These are phyloP conservation scores for Enhydra lutris DNA, from an alignment of 2,113 vertebrate species.

Conservation along the genomic window DNA sequence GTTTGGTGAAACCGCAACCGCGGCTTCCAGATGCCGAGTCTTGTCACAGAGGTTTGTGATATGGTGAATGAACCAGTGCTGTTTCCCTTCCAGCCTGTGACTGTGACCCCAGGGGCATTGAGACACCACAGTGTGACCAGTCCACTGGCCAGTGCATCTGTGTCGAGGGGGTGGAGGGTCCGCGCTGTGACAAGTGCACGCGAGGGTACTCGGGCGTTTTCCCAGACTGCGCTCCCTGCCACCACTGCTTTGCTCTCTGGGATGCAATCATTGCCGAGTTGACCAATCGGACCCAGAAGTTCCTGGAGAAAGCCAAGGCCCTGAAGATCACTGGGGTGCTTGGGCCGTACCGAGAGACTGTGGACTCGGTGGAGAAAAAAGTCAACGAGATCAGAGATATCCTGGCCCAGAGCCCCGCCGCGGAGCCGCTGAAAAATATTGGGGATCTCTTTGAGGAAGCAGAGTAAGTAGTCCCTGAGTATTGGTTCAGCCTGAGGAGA, in stretches of 20 bases:
- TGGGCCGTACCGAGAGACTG: constrained; percentile 89
- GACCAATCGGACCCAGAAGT: constrained; percentile 91
- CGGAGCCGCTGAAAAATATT: constrained; percentile 91
- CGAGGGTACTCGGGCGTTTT: constrained; percentile 93
- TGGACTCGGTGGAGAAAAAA: constrained; percentile 89
- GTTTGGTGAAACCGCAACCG: neutral
- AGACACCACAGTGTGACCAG: constrained; percentile 90
- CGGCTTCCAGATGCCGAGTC: neutral
- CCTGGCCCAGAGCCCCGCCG: constrained; percentile 90
- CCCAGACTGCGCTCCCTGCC: constrained; percentile 92
- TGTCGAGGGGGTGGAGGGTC: constrained; percentile 89
- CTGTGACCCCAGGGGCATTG: constrained; percentile 90
- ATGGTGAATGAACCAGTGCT: neutral
- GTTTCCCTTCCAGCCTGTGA: constrained; percentile 88
- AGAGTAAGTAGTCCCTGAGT: constrained; percentile 83
- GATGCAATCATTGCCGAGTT: constrained; percentile 88
- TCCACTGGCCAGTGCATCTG: constrained; percentile 90
- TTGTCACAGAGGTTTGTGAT: neutral
- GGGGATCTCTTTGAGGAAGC: constrained; percentile 93
- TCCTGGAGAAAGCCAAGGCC: constrained; percentile 91
- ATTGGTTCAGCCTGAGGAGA: neutral
- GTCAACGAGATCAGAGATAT: constrained; percentile 85
- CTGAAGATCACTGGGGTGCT: constrained; percentile 91
- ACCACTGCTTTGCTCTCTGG: constrained; percentile 96
- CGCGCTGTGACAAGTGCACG: constrained; percentile 90